Base-by-base conservation (phyloP, 2,113 vertebrate genomes). In the Callorhinus ursinus region DNA sequence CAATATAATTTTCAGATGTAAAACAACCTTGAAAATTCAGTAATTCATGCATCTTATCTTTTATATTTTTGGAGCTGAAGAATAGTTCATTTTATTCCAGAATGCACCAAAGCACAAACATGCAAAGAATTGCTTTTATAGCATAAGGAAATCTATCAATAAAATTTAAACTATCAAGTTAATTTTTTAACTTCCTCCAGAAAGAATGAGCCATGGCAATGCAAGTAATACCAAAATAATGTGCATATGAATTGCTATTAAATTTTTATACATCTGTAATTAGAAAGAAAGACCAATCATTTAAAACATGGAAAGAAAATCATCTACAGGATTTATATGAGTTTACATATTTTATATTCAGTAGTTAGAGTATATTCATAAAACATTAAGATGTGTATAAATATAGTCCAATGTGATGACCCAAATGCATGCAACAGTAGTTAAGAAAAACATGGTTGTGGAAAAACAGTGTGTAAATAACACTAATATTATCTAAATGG, bases 301-400 rank as follows among this genome's bases (percentile, higher is more conserved):
- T 96, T 90, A 96, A 96, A 93, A 81, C 12, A 83, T 94, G 49
- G 49, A 88, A 95, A 95, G n/a, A 91, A 93, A 95, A 61, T 55
- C 1, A 84, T 96, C 55, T 82, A 77, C 14, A 85, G 36, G 22
- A 81, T 90, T 94, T 95, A 93, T 46, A 42, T 36, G 31, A 85
- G 1, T 93, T 61, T 74, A 57, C 83, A 7, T 33, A 69, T 80
- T 93, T 97, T 72, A 88, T 49, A 91, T 93, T 90, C 33, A 79
- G 33, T 59, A 42, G 61, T 33, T 80, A 72, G 18, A 65, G 7
- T 51, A 59, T 92, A 61, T 55, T 88, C 49, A 77, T 67, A 67
- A 95, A 93, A 81, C 26, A 63, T 69, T 88, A 80, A 83, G 31
- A 51, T 24, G 1, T 10, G 79, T 51, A 69, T 74, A 93, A 95